A percentile compares a stretch with the other conserved stretches of the same genome.
phyloP scores from a whole-genome alignment of 2,113 vertebrate species.

The Catharus minimus region DNA sequence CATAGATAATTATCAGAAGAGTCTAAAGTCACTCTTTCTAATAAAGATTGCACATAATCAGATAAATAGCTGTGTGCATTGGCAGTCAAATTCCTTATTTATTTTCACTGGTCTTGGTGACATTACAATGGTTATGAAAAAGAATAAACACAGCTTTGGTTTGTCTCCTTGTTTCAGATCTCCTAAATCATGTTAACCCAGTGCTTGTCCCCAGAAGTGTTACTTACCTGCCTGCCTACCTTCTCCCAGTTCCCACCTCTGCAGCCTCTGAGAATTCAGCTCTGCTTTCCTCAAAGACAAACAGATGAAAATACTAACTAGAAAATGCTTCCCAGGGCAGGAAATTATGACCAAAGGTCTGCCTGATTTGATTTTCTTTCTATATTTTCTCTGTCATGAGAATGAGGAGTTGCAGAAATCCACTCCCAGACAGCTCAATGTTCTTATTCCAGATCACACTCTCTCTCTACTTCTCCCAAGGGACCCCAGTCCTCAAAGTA shows the following conservation, averaged over 20 bases:
- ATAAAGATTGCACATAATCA: background rate
- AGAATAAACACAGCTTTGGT: background rate
- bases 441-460: background rate
- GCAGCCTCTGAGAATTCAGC: background rate
- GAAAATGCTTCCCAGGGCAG: background rate
- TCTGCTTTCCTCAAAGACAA: background rate
- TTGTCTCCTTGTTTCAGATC: background rate
- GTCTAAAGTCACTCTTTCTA: background rate
- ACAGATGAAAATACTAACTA: background rate
- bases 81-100: background rate
- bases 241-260: background rate
- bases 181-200: background rate
- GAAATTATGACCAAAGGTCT: background rate
- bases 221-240: background rate
- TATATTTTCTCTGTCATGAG: background rate
- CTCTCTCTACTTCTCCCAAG: background rate
- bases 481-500: background rate
- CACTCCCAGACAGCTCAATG: rapidly evolving
- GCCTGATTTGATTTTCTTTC: background rate
- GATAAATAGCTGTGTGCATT: background rate
- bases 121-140: background rate
- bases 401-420: background rate
- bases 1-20: background rate
- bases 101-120: background rate
- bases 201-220: background rate